These are phyloP conservation scores for Zoanthus sociatus DNA, from an alignment of 92 coral and sea anemone species.

Conservation along the genomic window DNA sequence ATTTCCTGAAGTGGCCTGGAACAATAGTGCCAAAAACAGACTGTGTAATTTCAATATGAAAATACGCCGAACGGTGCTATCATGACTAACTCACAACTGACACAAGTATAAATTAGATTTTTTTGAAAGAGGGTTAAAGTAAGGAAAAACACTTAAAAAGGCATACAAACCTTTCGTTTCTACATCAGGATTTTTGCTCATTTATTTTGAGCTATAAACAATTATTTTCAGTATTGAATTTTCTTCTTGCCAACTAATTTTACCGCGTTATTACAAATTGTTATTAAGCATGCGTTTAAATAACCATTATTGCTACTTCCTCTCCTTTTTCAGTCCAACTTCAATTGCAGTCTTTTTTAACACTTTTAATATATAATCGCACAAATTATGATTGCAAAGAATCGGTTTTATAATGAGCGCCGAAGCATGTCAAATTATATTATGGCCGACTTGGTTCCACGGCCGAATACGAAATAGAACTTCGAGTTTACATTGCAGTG, in stretches of 20 bases:
- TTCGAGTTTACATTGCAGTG: neutral
- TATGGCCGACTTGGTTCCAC: slow-evolving; percentile 19
- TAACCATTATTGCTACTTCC: neutral
- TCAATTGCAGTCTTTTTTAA: neutral
- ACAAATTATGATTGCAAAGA: slow-evolving; percentile 30
- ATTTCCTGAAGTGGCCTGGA: slow-evolving; percentile 25
- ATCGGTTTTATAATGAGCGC: slow-evolving; percentile 38
- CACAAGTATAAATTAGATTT: neutral
- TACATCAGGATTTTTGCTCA: neutral
- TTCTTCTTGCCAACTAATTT: neutral
- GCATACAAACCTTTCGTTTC: neutral
- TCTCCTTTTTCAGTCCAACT: slow-evolving; percentile 20
- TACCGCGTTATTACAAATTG: slow-evolving; percentile 30
- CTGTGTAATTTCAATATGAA: neutral
- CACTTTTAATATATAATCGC: slow-evolving; percentile 29
- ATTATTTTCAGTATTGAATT: neutral
- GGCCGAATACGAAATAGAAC: neutral
- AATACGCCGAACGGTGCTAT: neutral
- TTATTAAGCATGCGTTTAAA: slow-evolving; percentile 10
- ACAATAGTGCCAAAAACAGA: neutral
- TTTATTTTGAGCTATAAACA: neutral
- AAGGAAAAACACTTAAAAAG: neutral
- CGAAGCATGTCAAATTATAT: slow-evolving; percentile 46
- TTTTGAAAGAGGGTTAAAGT: neutral
- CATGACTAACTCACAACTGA: neutral